These are phyloP conservation scores for Tiliacea aurago DNA, from an alignment of 2,888 invertebrate genomes.

Conservation along the genomic window DNA sequence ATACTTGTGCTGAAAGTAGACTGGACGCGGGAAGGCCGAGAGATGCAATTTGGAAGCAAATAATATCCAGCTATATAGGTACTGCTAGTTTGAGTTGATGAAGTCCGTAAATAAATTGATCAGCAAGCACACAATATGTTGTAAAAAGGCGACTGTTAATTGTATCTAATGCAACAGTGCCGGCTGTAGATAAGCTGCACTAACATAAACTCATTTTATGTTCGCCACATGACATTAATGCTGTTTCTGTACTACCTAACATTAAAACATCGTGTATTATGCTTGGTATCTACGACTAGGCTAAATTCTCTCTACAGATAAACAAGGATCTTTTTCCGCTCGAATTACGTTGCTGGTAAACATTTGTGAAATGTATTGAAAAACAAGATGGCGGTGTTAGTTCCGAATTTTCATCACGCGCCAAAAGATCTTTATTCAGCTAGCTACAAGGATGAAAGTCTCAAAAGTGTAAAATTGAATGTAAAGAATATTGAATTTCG, in stretches of 20 bases:
- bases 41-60: too few species aligned
- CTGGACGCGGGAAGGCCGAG: not conserved
- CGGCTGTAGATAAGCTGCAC: conserved; percentile 47
- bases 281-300: not conserved
- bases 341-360: not conserved
- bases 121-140: conserved; percentile 21
- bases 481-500: conserved; percentile 5
- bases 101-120: conserved; percentile 14
- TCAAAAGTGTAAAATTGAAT: not conserved
- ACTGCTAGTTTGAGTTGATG: conserved; percentile 1
- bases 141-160: conserved; percentile 36
- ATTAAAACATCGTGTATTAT: conserved; percentile 16
- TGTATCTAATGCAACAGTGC: conserved; percentile 53
- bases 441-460: not conserved
- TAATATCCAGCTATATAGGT: not conserved
- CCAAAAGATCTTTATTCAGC: not conserved
- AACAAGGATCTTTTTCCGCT: not conserved
- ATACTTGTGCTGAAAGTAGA: too few species aligned
- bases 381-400: not conserved
- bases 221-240: conserved; percentile 28
- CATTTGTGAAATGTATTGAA: not conserved
- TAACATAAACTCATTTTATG: conserved; percentile 32
- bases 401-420: not conserved
- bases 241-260: conserved; percentile 21
- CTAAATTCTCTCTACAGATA: not conserved